Conservation (phyloP, 2,113 vertebrate genomes). For the Ibidorhyncha struthersii region DNA sequence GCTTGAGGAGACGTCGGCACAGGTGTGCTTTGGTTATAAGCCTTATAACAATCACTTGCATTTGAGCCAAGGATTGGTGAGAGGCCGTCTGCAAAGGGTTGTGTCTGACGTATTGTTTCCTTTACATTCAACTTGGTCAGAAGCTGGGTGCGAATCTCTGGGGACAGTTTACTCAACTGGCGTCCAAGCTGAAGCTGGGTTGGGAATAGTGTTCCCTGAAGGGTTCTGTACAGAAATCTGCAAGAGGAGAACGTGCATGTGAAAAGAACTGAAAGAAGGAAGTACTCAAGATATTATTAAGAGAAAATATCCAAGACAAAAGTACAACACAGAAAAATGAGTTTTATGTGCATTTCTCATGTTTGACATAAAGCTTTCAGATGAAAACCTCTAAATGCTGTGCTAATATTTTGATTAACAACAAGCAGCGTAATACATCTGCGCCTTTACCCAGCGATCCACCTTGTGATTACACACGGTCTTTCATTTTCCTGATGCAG, state of each 20-base stretch:
- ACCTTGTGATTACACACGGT: background rate
- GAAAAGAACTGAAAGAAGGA: background rate
- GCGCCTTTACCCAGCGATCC: background rate
- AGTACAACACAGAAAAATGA: background rate
- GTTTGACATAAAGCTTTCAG: background rate
- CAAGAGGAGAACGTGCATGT: background rate
- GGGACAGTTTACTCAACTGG: slow-evolving; percentile 79
- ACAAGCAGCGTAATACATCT: background rate
- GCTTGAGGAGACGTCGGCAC: background rate
- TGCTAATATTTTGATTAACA: background rate
- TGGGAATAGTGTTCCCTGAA: slow-evolving; percentile 90
- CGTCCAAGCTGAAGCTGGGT: slow-evolving; percentile 89
- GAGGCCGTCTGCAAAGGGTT: background rate
- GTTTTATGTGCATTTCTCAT: background rate
- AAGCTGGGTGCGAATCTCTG: slow-evolving; percentile 70
- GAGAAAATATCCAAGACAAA: background rate
- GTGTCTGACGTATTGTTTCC: background rate
- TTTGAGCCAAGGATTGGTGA: background rate
- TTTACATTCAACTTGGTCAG: slow-evolving; percentile 46
- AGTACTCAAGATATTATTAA: background rate
- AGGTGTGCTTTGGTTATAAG: background rate
- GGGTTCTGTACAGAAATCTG: slow-evolving; percentile 90
- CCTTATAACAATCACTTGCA: background rate
- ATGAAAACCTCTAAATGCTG: background rate
- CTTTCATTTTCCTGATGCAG: background rate